These are phyloP conservation scores for Nothobranchius kuhntae DNA, from an alignment of 2,113 vertebrate species.

Conservation along the genomic window DNA sequence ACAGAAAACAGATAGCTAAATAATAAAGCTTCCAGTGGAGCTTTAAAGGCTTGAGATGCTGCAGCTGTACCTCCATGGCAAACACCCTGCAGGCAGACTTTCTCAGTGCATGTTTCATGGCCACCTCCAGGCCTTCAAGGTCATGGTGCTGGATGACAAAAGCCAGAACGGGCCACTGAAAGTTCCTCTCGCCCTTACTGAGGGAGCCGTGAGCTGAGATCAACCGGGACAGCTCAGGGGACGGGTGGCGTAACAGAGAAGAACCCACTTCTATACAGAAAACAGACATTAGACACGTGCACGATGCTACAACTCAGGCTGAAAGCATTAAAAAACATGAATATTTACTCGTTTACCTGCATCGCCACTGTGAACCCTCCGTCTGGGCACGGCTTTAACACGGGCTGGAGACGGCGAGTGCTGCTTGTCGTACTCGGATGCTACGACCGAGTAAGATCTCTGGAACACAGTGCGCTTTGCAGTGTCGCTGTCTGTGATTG, in stretches of 20 bases:
- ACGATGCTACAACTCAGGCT: neutral
- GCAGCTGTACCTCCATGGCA: constrained; percentile 91
- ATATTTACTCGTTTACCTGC: constrained; percentile 79
- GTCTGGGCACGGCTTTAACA: constrained; percentile 94
- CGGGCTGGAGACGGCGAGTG: constrained; percentile 94
- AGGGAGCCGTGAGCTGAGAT: constrained; percentile 98
- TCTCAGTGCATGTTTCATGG: constrained; percentile 96
- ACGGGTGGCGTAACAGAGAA: constrained; percentile 95
- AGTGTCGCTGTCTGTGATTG: constrained; percentile 95
- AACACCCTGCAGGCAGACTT: constrained; percentile 98
- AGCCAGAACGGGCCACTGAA: constrained; percentile 97
- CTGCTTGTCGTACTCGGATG: constrained; percentile 98
- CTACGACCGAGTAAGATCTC: constrained; percentile 96
- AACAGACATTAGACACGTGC: constrained; percentile 1
- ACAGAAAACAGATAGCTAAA: too few species aligned
- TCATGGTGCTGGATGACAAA: constrained; percentile 99
- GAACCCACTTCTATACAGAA: constrained; percentile 91
- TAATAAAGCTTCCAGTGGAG: too few species aligned
- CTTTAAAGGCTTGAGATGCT: neutral
- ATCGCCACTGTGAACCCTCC: constrained; percentile 96
- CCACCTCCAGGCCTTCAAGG: constrained; percentile 96
- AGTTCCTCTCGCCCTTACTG: constrained; percentile 97
- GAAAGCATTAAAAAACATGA: neutral
- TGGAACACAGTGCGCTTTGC: constrained; percentile 97
- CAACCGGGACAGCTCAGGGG: constrained; percentile 95